Percentiles rank a stretch among this genome's conserved stretches.
Conservation (phyloP, 2,888 invertebrate species). For the Torymus aiolomorphi region DNA sequence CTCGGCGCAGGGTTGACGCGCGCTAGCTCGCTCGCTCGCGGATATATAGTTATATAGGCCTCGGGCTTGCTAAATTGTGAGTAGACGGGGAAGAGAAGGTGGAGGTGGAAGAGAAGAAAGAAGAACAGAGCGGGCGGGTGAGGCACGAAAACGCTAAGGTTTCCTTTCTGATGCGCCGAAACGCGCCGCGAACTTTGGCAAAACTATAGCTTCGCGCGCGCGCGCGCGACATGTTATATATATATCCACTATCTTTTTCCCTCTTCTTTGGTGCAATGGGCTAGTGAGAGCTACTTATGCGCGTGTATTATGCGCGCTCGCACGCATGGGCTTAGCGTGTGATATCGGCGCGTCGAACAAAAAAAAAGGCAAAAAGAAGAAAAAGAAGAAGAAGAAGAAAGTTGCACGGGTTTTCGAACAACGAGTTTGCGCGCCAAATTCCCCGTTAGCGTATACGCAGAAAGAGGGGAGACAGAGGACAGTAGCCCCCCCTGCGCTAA, state of each 20-base stretch:
- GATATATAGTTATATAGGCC: constrained; percentile 18
- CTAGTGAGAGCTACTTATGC: too few relatives aligned
- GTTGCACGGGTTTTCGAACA: not conserved
- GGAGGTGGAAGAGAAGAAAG: not conserved
- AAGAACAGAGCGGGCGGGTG: not conserved
- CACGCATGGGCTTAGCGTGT: too few relatives aligned
- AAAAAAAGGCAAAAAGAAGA: too few relatives aligned
- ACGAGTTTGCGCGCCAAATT: constrained; percentile 1
- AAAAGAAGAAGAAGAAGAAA: not conserved
- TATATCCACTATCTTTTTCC: too few relatives aligned
- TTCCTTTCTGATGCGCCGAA: not conserved
- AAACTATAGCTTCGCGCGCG: constrained; percentile 18
- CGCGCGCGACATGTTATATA: too few relatives aligned
- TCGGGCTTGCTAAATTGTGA: constrained; percentile 19
- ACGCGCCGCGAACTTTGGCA: constrained; percentile 27
- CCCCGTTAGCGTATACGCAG: constrained; percentile 5
- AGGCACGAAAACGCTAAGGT: constrained; percentile 9
- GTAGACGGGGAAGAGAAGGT: not conserved
- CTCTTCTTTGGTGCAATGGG: too few relatives aligned
- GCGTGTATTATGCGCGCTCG: not conserved
- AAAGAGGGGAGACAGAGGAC: constrained; percentile 63
- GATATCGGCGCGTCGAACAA: not conserved
- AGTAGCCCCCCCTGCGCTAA: too few relatives aligned
- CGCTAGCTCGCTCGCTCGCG: not conserved
- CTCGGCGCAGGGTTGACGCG: constrained; percentile 32